Conservation (phyloP, 2,113 vertebrate genomes). For the Epinephelus moara region DNA sequence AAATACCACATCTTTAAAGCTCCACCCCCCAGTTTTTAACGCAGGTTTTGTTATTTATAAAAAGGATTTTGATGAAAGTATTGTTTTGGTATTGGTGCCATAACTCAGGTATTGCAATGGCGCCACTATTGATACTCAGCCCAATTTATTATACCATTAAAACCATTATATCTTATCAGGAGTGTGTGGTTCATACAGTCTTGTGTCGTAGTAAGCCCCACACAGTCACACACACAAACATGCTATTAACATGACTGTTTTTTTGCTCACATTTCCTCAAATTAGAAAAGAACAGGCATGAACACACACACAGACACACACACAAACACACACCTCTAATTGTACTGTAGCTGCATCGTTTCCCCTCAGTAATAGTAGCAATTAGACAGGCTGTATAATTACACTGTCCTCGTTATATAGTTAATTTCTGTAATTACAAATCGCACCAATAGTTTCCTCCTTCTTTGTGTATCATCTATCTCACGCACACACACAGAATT, state of each 20-base stretch:
- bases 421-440: conserved; percentile 94
- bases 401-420: conserved; percentile 88
- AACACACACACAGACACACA: conserved; percentile 38
- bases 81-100: neutral
- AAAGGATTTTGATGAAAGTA: neutral
- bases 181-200: neutral
- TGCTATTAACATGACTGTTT: conserved; percentile 41
- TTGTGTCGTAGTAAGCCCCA: conserved; percentile 28
- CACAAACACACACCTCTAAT: conserved; percentile 69
- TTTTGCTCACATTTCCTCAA: conserved; percentile 46
- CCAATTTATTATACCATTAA: conserved; percentile 21
- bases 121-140: conserved; percentile 7
- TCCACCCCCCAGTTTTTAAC: neutral
- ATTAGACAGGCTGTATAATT: conserved; percentile 90
- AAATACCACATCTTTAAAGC: neutral
- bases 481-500: neutral
- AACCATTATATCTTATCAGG: conserved; percentile 4
- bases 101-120: neutral
- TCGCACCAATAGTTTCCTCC: conserved; percentile 84
- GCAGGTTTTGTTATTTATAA: neutral
- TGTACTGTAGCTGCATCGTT: conserved; percentile 82
- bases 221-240: conserved; percentile 37
- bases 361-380: conserved; percentile 90
- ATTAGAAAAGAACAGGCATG: conserved; percentile 47
- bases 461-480: conserved; percentile 71